Evolutionary conservation across 2,888 invertebrate genomes (phyloP).

Genomic region (Harmothoe impar): DNA sequence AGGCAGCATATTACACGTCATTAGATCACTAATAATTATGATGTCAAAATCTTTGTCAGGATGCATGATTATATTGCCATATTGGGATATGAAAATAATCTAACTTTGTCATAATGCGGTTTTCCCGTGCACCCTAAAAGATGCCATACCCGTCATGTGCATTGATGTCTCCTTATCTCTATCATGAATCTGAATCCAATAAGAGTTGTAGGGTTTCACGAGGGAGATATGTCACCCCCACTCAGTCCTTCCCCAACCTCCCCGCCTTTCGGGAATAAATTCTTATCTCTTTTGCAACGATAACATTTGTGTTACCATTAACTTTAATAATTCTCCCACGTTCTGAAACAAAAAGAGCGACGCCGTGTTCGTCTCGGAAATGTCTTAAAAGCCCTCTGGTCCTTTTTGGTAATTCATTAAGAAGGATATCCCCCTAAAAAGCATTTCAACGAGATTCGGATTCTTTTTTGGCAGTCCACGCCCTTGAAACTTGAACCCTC

Average conservation of each 20-base stretch:
- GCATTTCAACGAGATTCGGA: constrained; percentile 3
- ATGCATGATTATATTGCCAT: no score
- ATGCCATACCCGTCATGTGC: no score
- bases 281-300: neutral
- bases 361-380: neutral
- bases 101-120: no score
- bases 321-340: constrained; percentile 42
- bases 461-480: neutral
- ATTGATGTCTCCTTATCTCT: no score
- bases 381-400: constrained; percentile 26
- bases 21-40: no score
- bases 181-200: neutral
- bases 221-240: neutral
- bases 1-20: no score
- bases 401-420: constrained; percentile 16
- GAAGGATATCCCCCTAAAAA: neutral
- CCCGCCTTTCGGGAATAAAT: neutral
- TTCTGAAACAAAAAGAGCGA: neutral
- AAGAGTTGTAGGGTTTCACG: neutral
- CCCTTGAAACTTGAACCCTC: constrained; percentile 6
- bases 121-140: no score
- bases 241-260: neutral
- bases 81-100: no score
- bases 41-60: no score
- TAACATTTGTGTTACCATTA: constrained; percentile 14